These are phyloP conservation scores for Andrena bucephala DNA, from an alignment of 2,888 invertebrate genomes.

Conservation along the genomic window DNA sequence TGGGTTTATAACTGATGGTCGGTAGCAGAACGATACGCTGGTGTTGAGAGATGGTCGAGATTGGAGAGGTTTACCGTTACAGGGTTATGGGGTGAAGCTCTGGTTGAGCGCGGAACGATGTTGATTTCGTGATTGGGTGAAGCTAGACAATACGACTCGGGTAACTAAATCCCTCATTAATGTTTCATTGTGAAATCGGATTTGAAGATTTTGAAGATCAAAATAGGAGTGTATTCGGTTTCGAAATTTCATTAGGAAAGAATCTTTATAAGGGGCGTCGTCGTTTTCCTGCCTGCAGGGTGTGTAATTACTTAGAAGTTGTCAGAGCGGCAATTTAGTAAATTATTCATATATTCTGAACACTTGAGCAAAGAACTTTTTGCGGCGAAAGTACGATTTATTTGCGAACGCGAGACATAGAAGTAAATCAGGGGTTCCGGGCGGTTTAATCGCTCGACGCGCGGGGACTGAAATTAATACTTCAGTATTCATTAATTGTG, in stretches of 20 bases:
- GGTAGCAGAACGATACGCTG: not conserved
- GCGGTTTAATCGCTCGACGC: constrained; percentile 21
- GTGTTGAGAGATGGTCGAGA: constrained; percentile 10
- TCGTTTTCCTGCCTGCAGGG: not conserved
- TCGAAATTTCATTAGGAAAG: not conserved
- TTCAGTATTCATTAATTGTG: constrained; percentile 60
- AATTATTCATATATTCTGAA: constrained; percentile 17
- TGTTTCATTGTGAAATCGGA: not conserved
- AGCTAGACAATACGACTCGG: not conserved
- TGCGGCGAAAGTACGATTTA: constrained; percentile 3
- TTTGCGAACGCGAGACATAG: constrained; percentile 1
- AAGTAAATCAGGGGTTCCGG: constrained; percentile 28
- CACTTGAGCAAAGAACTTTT: not conserved
- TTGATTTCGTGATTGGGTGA: not conserved
- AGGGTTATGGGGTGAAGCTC: not conserved
- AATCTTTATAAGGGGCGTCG: not conserved
- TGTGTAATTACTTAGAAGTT: constrained; percentile 37
- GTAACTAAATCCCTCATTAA: no score
- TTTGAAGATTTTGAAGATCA: not conserved
- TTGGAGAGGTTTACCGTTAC: constrained; percentile 24
- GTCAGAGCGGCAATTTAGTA: not conserved
- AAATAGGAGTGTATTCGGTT: not conserved
- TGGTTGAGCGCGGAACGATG: constrained; percentile 13
- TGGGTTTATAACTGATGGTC: constrained; percentile 12
- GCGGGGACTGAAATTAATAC: constrained; percentile 44